Evolutionary conservation across 1,140 invertebrate genomes (phyloP), one percentile per base, ranked within the genome.

Genomic region (Drosophila paulistorum): DNA sequence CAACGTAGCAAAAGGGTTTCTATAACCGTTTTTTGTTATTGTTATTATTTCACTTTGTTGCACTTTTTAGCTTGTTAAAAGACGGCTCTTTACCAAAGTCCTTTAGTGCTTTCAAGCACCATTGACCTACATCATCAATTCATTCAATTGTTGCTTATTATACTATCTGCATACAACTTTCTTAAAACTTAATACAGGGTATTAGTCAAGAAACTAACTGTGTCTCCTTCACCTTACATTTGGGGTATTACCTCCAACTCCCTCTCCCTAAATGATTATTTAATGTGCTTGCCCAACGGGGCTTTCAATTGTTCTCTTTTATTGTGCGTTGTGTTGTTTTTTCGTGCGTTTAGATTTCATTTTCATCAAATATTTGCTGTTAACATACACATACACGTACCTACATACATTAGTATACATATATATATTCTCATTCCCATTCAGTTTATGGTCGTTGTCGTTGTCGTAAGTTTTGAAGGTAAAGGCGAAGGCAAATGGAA

Each of bases 341-440:
- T 55, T 54, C 54, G 63, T 41, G 58, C 67, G 71, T 65, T 75
- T 66, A 61, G 72, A 73, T 77, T 79, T 77, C 41, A 69, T 66
- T 72, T 74, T 74, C 74, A 64, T 70, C 70, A 79, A 77, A 79
- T 79, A 77, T 79, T 77, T 79, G 70, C 64, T 73, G 70, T 77
- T 65, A 60, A 66, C 65, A 72, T 30, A 7, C 30, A 30, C 3
- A 30, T 7, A 7, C 6, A 30, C 30, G 3, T 30, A 30, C 6
- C 0, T 30, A 30, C 6, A 30, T 30, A 30, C 6, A 7, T 30
- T 6, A 30, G 6, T 10, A 48, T 45, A 45, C 7, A 9, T 66
- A 58, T 45, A 45, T 14, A 9, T 66, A 58, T 66, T 37, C 48
- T 39, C 45, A 55, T 78, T 68, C 65, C 65, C 72, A 65, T 68